These are phyloP conservation scores for Uloborus diversus DNA, from an alignment of 1,140 invertebrate species.

Conservation along the genomic window DNA sequence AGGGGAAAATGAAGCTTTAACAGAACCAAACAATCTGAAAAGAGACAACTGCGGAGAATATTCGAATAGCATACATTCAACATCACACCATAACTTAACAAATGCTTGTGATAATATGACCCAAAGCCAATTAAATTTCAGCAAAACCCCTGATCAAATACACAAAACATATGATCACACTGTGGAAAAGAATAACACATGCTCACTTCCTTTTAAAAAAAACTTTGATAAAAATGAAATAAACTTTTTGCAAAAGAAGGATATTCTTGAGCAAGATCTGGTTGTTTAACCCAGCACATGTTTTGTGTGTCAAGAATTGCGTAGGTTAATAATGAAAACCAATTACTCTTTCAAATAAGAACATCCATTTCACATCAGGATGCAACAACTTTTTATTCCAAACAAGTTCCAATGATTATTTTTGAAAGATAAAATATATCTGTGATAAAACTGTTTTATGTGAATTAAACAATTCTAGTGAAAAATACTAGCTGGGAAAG, in stretches of 20 bases:
- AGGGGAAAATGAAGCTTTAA: not conserved
- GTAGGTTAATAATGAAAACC: too few relatives aligned
- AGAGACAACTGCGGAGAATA: constrained; percentile 24
- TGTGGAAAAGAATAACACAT: not conserved
- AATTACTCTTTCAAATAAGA: too few relatives aligned
- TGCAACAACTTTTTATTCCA: too few relatives aligned
- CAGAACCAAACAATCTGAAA: not conserved
- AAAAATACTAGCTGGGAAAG: too few relatives aligned
- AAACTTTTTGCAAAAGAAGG: not conserved
- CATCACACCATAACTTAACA: not conserved
- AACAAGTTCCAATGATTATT: too few relatives aligned
- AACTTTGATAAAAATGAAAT: constrained; percentile 40
- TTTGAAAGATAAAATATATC: too few relatives aligned
- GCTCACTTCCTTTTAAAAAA: constrained; percentile 13
- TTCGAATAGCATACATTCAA: constrained; percentile 13
- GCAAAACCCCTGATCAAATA: not conserved
- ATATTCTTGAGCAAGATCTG: not conserved
- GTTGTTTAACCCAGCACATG: not conserved
- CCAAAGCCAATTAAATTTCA: not conserved
- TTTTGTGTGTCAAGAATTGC: too few relatives aligned
- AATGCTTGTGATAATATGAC: constrained; percentile 2
- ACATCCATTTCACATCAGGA: too few relatives aligned
- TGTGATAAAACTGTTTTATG: too few relatives aligned
- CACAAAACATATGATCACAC: constrained; percentile 9
- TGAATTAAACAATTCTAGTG: too few relatives aligned